These are phyloP conservation scores for Eretmocerus hayati DNA, from an alignment of 2,888 invertebrate genomes.

Conservation along the genomic window DNA sequence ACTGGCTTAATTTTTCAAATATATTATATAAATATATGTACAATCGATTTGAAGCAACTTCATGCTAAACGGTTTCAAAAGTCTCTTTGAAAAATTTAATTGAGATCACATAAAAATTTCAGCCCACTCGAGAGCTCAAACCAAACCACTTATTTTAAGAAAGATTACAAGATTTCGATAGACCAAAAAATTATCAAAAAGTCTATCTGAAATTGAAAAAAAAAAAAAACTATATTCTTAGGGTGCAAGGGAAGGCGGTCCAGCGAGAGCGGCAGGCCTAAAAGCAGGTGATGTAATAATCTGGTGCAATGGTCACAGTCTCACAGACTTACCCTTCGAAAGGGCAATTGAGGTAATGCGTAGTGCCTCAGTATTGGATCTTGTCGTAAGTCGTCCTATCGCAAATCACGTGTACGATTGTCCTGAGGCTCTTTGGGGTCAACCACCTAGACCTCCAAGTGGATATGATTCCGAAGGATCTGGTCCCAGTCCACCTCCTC, in stretches of 20 bases:
- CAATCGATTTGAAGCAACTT: too few relatives aligned
- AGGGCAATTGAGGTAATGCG: constrained; percentile 43
- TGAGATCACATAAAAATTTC: too few relatives aligned
- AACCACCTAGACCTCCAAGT: constrained; percentile 37
- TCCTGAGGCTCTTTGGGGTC: constrained; percentile 38
- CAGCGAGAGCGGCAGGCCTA: constrained; percentile 81
- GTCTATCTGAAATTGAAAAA: background rate
- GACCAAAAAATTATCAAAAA: too few relatives aligned
- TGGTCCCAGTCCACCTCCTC: constrained; percentile 34
- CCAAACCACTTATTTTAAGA: too few relatives aligned
- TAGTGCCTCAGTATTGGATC: constrained; percentile 40
- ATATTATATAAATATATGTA: too few relatives aligned
- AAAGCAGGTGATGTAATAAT: constrained; percentile 87
- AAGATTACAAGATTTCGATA: too few relatives aligned
- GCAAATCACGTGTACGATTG: constrained; percentile 37
- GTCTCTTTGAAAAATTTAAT: too few relatives aligned
- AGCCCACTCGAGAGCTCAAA: too few relatives aligned
- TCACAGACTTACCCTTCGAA: constrained; percentile 43
- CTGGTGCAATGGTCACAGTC: constrained; percentile 68
- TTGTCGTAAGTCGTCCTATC: constrained; percentile 51
- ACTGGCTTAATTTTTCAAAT: too few relatives aligned
- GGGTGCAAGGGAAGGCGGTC: constrained; percentile 81
- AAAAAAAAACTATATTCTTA: constrained; percentile 45
- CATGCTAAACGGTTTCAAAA: too few relatives aligned
- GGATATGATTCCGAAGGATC: constrained; percentile 43